phyloP scores from a whole-genome alignment of 1,140 invertebrate species.

The Euglossa dilemma region DNA sequence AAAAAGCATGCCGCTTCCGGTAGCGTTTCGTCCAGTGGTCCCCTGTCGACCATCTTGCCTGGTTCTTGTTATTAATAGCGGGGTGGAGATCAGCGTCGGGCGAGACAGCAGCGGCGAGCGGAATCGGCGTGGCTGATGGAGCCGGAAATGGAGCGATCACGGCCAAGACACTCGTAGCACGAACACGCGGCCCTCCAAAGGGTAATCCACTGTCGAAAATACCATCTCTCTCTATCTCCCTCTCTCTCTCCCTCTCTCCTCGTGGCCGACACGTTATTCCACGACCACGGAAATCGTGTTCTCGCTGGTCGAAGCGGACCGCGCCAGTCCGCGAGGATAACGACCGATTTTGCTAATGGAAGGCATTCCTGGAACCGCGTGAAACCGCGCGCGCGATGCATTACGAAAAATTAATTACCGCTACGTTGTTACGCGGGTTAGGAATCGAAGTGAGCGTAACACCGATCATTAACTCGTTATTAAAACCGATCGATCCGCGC shows the following conservation, averaged over 20 bases:
- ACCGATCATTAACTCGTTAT: conserved; percentile 11
- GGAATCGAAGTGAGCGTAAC: neutral
- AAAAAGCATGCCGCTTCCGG: conserved; percentile 11
- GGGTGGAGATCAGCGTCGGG: conserved; percentile 56
- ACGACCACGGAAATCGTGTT: conserved; percentile 62
- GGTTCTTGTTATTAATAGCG: conserved; percentile 67
- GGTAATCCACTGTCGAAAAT: conserved; percentile 69
- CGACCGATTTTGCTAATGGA: conserved; percentile 43
- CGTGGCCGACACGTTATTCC: conserved; percentile 60
- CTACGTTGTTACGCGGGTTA: too few species aligned
- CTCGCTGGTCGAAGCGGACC: conserved; percentile 34
- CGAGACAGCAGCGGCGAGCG: conserved; percentile 54
- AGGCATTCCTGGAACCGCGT: neutral
- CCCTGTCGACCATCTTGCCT: conserved; percentile 36
- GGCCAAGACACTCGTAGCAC: conserved; percentile 55
- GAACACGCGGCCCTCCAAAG: conserved; percentile 49
- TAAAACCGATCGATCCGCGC: conserved; percentile 1
- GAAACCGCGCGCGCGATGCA: neutral
- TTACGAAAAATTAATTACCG: conserved; percentile 53
- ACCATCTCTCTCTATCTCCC: conserved; percentile 60
- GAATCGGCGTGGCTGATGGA: conserved; percentile 67
- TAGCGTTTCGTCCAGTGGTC: conserved; percentile 24
- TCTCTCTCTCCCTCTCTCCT: conserved; percentile 31
- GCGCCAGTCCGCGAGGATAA: conserved; percentile 30
- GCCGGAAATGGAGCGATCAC: conserved; percentile 70